Base-by-base conservation (phyloP, 2,113 vertebrate species). In the Equus przewalskii region DNA sequence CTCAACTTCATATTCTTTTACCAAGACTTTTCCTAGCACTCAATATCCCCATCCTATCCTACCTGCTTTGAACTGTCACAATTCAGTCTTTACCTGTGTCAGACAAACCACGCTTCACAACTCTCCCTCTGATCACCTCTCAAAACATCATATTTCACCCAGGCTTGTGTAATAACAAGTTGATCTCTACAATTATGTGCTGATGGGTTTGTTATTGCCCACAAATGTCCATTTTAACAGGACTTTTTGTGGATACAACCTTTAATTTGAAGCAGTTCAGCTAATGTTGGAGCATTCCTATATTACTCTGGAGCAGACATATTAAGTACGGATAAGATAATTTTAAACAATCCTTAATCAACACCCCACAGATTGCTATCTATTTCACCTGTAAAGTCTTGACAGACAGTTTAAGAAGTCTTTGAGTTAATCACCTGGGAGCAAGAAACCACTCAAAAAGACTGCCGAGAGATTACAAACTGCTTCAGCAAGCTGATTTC, bases 401-500 rank as follows among this genome's bases (percentile, higher is more conserved):
- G 44, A 72, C n/a, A 72, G n/a, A 67, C 14, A 21, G 15, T 64
- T 72, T 67, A 67, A 76, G 7, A 76, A 95, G 24, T 78, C 67
- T 97, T 62, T 76, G 58, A 84, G 72, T 80, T 81, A 95, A 76
- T 85, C 46, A 72, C 46, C 54, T 64, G 36, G 60, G 72, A 95
- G 56, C 73, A 96, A 80, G 60, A 19, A 70, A 80, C 36, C 51
- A 79, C 87, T 78, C 36, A 11, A 70, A 82, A 85, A 67, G 73
- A 75, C 49, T 73, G 83, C 78, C 83, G 92, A 92, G 64, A 78
- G 73, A 92, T 92, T 51, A 72, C 81, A 87, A 87, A 80, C 36
- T 73, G 19, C 56, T 64, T 62, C 24, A 75, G 65, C 76, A 88
- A 90, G 80, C 81, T 84, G 44, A 79, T 76, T 88, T 76, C 70